Base-by-base conservation (phyloP, 2,113 vertebrate genomes). In the Cettia cetti region DNA sequence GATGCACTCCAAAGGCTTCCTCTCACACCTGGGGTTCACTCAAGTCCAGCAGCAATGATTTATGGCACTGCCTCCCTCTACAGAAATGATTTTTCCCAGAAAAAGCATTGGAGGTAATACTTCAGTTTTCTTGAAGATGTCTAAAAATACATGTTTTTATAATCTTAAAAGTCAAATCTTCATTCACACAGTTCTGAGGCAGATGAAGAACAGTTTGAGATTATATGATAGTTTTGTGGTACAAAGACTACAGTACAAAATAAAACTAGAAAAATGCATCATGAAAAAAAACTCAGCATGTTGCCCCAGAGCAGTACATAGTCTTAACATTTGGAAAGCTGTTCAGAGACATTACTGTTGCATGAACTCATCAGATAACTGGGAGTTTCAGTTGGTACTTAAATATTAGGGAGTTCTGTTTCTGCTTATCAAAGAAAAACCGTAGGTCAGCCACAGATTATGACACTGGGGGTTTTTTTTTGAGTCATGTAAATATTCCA, bases 21-120 rank as follows among this genome's bases (percentile, higher is more conserved):
- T 2, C 1, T 87, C 15, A 26, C 0, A 0, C 4, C 1, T 56
- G 24, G 16, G 6, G 8, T 80, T 23, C 37, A 44, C 49, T 52
- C 7, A 47, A 72, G 21, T 42, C 37, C 24, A 82, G n/a, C 28
- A 82, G 26, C 0, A 2, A 76, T 39, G 23, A 50, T 56, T 69
- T 72, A 47, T 42, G 24, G 21, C 13, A 28, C 10, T 88, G 23
- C 22, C 10, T 39, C 68, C 12, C 24, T 60, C 4, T 5, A 27
- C 54, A 61, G 18, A 50, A 75, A n/a, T 39, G 0, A 28, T n/a
- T 77, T 88, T 95, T 86, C 28, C 31, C 11, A 26, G 37, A 17
- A 52, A 74, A 74, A 69, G 5, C 17, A 19, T 19, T 61, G 26
- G 17, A 42, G 17, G 11, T 53, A 4, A 4, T 80, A n/a, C 31